Evolutionary conservation across 2,113 vertebrate species (phyloP).

Genomic region (Erinaceus europaeus): DNA sequence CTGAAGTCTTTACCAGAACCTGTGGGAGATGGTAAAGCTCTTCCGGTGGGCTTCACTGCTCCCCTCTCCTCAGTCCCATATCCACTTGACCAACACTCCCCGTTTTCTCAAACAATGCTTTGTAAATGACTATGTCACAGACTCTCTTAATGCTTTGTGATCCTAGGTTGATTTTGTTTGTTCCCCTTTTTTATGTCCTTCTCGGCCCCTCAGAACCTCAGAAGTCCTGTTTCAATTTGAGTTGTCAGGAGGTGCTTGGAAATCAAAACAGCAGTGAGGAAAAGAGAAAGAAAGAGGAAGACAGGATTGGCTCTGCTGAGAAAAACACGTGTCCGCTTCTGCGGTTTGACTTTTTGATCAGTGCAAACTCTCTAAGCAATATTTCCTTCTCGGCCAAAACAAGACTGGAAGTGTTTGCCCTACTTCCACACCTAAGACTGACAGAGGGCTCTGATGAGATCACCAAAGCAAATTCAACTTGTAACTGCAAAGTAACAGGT

Average conservation of each 20-base stretch:
- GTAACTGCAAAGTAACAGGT: background rate
- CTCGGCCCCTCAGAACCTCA: background rate
- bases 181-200: background rate
- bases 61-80: background rate
- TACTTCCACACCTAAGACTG: background rate
- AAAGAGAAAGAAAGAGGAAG: rapidly evolving
- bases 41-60: background rate
- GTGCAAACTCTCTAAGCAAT: background rate
- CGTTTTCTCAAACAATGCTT: background rate
- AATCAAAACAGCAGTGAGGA: no score
- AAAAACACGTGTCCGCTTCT: background rate
- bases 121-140: background rate
- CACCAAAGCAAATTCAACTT: background rate
- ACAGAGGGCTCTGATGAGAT: background rate
- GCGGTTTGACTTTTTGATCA: background rate
- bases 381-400: background rate
- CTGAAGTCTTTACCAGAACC: background rate
- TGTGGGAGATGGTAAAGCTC: background rate
- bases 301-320: background rate
- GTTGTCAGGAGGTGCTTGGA: background rate
- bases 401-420: background rate
- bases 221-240: background rate
- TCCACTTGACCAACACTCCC: background rate
- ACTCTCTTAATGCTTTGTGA: background rate
- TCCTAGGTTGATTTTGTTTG: background rate